phyloP scores from a whole-genome alignment of 2,113 vertebrate species.

The Chrysemys picta region DNA sequence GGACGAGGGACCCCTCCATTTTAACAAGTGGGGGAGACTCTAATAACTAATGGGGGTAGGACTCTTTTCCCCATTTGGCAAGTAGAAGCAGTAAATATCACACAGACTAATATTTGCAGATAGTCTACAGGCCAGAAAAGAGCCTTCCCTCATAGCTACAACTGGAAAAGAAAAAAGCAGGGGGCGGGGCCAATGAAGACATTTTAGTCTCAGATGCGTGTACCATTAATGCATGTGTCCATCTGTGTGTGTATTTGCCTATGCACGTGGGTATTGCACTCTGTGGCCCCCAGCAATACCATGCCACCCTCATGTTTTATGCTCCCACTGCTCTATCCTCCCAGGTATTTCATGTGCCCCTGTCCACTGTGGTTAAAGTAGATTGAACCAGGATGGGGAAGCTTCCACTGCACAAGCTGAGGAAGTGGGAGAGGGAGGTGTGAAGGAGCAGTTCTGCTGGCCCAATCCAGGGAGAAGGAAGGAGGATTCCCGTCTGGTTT shows the following conservation, averaged over 20 bases:
- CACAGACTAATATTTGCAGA: neutral
- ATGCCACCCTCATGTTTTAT: neutral
- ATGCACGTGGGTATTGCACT: neutral
- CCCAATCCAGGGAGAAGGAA: neutral
- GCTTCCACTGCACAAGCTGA: neutral
- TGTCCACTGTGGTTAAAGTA: neutral
- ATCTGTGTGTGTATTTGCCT: neutral
- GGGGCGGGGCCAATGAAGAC: neutral
- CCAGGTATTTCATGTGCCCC: neutral
- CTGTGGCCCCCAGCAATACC: neutral
- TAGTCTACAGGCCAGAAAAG: neutral
- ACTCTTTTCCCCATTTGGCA: neutral
- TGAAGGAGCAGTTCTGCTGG: neutral
- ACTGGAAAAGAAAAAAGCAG: neutral
- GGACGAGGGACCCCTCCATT: neutral
- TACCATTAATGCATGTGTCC: neutral
- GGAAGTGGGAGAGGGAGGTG: neutral
- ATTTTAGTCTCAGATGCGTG: neutral
- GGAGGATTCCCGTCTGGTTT: neutral
- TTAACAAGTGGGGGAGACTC: neutral
- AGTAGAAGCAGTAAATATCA: neutral
- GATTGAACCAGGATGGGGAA: neutral
- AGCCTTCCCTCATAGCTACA: neutral
- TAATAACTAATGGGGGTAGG: neutral
- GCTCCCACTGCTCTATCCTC: neutral